Evolutionary conservation across 2,113 vertebrate genomes (phyloP).

Genomic region (Cygnus buccinator): DNA sequence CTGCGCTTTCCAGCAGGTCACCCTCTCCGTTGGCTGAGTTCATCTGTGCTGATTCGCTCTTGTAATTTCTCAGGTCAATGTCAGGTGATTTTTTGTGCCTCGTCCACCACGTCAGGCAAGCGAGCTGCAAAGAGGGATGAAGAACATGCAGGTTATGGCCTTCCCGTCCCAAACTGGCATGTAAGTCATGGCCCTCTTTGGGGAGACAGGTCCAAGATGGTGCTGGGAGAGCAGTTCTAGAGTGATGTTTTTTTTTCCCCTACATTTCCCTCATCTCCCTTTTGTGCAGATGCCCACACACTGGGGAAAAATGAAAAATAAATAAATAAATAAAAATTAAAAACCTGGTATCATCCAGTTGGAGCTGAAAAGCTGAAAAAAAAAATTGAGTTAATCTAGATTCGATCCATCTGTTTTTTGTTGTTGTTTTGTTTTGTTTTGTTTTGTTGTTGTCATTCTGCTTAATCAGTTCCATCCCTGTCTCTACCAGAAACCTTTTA

Average conservation of each 20-base stretch:
- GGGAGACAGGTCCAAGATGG: not conserved
- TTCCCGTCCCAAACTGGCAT: not conserved
- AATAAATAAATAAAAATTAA: not conserved
- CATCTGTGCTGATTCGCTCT: not conserved
- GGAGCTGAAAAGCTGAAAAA: not conserved
- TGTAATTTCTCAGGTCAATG: constrained; percentile 41
- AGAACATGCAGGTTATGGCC: not conserved
- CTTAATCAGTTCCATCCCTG: not conserved
- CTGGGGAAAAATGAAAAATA: not conserved
- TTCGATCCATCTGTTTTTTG: not conserved
- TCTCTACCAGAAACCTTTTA: not conserved
- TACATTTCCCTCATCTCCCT: not conserved
- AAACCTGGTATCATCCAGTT: not conserved
- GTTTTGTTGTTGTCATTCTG: not conserved
- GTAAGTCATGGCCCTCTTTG: not conserved
- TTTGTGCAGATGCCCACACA: not conserved
- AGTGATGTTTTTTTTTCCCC: rapidly evolving
- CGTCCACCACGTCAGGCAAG: constrained; percentile 92
- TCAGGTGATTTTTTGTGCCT: constrained; percentile 70
- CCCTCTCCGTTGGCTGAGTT: not conserved
- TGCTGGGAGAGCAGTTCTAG: not conserved
- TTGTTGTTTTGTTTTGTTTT: no score
- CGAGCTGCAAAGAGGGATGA: constrained; percentile 72
- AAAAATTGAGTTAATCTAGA: not conserved
- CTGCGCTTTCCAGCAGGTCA: rapidly evolving